These are phyloP conservation scores for Porites lutea DNA, from an alignment of 64 coral and sea anemone species.

Conservation along the genomic window DNA sequence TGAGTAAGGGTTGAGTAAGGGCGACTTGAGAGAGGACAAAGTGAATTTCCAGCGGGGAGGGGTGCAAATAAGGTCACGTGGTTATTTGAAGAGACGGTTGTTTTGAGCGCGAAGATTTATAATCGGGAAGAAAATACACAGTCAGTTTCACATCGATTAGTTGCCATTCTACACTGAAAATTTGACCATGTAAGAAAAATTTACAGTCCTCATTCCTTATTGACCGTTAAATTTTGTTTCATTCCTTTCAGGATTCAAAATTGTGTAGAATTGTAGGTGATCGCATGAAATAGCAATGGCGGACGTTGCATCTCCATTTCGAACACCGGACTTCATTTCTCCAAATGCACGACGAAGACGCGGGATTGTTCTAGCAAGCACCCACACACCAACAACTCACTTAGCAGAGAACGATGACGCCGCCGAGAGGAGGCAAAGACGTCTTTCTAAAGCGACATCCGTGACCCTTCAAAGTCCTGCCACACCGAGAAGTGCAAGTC, in stretches of 20 bases:
- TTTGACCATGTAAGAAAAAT: no score
- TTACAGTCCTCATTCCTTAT: background rate
- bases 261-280: background rate
- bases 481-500: slow-evolving; percentile 79
- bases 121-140: background rate
- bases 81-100: slow-evolving; percentile 27
- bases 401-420: slow-evolving; percentile 87
- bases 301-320: slow-evolving; percentile 58
- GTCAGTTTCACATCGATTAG: background rate
- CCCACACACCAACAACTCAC: slow-evolving; percentile 48
- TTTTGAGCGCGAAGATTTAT: slow-evolving; percentile 69
- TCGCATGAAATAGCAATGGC: background rate
- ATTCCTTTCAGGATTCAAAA: background rate
- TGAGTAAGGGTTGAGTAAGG: no score
- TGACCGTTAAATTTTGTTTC: background rate
- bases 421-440: slow-evolving; percentile 78
- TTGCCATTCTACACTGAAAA: background rate
- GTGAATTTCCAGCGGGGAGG: background rate
- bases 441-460: slow-evolving; percentile 74
- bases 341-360: slow-evolving; percentile 79
- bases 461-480: slow-evolving; percentile 78
- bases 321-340: slow-evolving; percentile 77
- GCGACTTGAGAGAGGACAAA: background rate
- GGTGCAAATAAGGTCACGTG: slow-evolving; percentile 45
- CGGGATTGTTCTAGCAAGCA: slow-evolving; percentile 37